These are phyloP conservation scores for Panzeria rudis DNA, from an alignment of 2,888 invertebrate species.

Conservation along the genomic window DNA sequence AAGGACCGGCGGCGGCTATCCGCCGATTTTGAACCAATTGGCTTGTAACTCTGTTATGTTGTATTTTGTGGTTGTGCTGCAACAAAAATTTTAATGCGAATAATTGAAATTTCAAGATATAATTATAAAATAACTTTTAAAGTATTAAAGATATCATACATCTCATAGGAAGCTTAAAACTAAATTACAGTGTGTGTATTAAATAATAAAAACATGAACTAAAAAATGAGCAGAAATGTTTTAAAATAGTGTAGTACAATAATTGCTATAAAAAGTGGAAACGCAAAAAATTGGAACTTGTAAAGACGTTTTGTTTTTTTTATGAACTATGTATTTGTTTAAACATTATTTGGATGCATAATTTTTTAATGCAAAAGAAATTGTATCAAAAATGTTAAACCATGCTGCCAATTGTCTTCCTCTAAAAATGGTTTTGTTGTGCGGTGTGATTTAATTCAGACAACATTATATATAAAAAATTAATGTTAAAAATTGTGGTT, in stretches of 20 bases:
- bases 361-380: not conserved
- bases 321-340: too few species aligned
- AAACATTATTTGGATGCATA: not conserved
- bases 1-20: too few species aligned
- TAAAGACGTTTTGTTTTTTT: not conserved
- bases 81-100: not conserved
- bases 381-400: not conserved
- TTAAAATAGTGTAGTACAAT: too few species aligned
- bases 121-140: not conserved
- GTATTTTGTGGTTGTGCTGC: not conserved
- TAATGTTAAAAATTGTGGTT: constrained; percentile 6
- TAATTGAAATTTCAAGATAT: not conserved
- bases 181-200: too few species aligned
- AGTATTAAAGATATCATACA: not conserved
- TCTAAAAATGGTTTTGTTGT: constrained; percentile 3
- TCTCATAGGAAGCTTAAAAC: too few species aligned
- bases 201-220: too few species aligned
- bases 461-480: not conserved
- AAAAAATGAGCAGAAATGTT: too few species aligned
- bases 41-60: too few species aligned
- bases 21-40: too few species aligned
- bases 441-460: constrained; percentile 15
- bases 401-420: not conserved
- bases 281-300: too few species aligned
- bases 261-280: too few species aligned